Conservation (phyloP, 1,140 invertebrate genomes). For the Grapholita molesta region DNA sequence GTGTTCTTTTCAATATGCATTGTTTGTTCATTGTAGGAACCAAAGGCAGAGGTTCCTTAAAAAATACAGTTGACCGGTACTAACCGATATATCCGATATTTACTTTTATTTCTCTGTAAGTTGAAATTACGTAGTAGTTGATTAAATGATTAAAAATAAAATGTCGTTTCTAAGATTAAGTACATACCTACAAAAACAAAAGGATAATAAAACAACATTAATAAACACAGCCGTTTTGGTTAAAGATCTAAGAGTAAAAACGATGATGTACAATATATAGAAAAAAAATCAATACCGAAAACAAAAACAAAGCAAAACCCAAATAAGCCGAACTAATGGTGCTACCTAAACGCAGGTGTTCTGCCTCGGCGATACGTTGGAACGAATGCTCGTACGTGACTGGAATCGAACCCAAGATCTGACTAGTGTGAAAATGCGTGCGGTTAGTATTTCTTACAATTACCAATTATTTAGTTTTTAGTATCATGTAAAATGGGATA, state of each 20-base stretch:
- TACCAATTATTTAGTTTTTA: background rate
- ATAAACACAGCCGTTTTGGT: background rate
- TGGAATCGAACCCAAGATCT: slow-evolving; percentile 22
- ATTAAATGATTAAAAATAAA: too few species aligned
- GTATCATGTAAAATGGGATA: too few species aligned
- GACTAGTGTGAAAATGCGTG: background rate
- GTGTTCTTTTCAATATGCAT: background rate
- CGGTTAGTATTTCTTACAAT: background rate
- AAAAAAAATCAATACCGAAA: slow-evolving; percentile 9
- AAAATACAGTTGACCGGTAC: background rate
- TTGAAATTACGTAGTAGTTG: too few species aligned
- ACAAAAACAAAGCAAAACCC: slow-evolving; percentile 12
- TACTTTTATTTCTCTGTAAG: too few species aligned
- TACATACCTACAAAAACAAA: too few species aligned
- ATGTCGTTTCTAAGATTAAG: too few species aligned
- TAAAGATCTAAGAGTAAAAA: background rate
- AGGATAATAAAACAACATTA: background rate
- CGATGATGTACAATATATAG: background rate
- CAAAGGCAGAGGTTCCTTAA: background rate
- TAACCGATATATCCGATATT: too few species aligned
- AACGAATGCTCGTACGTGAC: slow-evolving; percentile 66
- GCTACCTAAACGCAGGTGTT: slow-evolving; percentile 44
- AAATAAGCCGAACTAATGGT: slow-evolving; percentile 41
- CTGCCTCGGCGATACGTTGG: slow-evolving; percentile 46
- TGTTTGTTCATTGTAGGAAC: background rate